phyloP scores from a whole-genome alignment of 2,797 vertebrate genomes.

The Platyrinchus mystaceus region DNA sequence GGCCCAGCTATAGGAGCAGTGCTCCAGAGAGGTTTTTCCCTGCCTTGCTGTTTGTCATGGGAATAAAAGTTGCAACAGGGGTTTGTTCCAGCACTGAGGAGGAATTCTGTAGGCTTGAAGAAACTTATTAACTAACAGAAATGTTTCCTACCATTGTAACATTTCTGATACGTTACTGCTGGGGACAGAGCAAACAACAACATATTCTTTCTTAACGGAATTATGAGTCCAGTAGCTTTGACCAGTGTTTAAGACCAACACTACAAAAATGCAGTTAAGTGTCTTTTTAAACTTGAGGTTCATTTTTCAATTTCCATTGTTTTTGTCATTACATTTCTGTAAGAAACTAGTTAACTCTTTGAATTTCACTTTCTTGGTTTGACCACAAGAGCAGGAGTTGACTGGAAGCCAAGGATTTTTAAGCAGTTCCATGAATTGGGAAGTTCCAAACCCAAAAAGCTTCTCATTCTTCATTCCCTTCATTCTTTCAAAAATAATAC shows the following conservation, averaged over 20 bases:
- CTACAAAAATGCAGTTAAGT: not conserved
- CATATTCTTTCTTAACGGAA: not conserved
- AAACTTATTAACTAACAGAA: not conserved
- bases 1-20: not conserved
- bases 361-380: not conserved
- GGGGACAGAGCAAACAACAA: not conserved
- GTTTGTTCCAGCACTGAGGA: not conserved
- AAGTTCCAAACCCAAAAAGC: not conserved
- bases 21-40: not conserved
- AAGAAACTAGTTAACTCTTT: not conserved
- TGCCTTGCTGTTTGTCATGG: not conserved
- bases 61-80: not conserved
- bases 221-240: fast-evolving
- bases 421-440: not conserved
- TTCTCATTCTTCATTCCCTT: not conserved
- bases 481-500: not conserved
- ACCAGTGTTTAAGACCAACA: not conserved
- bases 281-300: not conserved
- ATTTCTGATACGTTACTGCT: not conserved
- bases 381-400: not conserved
- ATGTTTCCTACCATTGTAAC: not conserved
- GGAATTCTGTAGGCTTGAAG: not conserved
- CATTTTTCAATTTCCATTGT: not conserved
- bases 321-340: not conserved
- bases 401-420: not conserved